These are phyloP conservation scores for Egretta garzetta DNA, from an alignment of 2,113 vertebrate genomes.

Conservation along the genomic window DNA sequence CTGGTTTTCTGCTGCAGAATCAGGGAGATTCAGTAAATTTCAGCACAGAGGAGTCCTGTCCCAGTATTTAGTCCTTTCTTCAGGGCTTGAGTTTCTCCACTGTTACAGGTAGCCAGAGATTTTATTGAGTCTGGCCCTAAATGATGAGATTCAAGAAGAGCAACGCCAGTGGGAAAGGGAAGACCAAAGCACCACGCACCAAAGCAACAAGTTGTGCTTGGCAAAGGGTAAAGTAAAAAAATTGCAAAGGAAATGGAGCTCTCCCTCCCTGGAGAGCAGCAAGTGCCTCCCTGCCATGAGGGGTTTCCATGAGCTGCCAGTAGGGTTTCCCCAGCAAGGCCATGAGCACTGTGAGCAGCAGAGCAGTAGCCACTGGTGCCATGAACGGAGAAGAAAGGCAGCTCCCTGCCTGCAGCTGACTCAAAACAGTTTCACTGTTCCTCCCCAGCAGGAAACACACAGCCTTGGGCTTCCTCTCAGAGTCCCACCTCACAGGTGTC, in stretches of 20 bases:
- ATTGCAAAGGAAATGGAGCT: background rate
- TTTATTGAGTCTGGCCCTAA: background rate
- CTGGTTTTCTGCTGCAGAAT: background rate
- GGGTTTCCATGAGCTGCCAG: background rate
- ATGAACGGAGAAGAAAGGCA: background rate
- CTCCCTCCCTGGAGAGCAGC: background rate
- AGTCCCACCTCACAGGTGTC: background rate
- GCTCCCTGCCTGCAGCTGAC: background rate
- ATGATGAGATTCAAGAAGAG: background rate
- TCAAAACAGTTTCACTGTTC: background rate
- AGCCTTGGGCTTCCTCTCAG: background rate
- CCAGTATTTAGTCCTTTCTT: background rate
- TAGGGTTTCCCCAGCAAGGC: background rate
- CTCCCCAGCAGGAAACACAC: background rate
- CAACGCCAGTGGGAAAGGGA: background rate
- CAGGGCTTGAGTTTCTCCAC: background rate
- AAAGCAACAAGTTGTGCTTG: background rate
- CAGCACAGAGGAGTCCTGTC: background rate
- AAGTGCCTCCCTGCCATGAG: background rate
- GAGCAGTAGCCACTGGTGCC: background rate
- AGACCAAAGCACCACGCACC: background rate
- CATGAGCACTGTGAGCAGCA: background rate
- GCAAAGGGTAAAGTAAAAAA: background rate
- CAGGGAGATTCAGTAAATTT: background rate
- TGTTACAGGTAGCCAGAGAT: background rate